Evolutionary conservation across 2,113 vertebrate genomes (phyloP).

Genomic region (Sapajus apella): DNA sequence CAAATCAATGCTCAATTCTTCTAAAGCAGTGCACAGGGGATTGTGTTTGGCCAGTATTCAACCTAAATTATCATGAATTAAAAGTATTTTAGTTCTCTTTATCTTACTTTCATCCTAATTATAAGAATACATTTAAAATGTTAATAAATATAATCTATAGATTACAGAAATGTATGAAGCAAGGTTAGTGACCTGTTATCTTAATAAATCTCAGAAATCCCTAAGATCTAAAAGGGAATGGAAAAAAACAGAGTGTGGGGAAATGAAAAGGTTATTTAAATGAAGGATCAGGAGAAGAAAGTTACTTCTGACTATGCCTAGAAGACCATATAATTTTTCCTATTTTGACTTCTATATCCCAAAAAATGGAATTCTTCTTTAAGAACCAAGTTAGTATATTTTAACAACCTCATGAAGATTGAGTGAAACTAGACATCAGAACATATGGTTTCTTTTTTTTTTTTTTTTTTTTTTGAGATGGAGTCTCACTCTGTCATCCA

Average conservation of each 20-base stretch:
- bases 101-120: not conserved
- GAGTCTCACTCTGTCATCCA: not conserved
- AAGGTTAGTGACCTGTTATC: not conserved
- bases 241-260: not conserved
- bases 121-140: not conserved
- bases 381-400: not conserved
- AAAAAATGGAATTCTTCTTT: slow-evolving; percentile 9
- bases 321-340: not conserved
- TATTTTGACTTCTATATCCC: not conserved
- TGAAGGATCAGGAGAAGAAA: not conserved
- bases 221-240: not conserved
- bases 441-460: not conserved
- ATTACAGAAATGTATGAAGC: slow-evolving; percentile 3
- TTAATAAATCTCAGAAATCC: not conserved
- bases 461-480: too few species aligned
- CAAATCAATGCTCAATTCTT: slow-evolving; percentile 25
- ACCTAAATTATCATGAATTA: slow-evolving; percentile 18
- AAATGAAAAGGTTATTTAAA: not conserved
- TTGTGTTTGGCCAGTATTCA: not conserved
- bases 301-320: not conserved
- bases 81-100: not conserved
- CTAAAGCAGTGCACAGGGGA: not conserved
- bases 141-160: not conserved
- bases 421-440: not conserved
- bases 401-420: not conserved